Percentiles rank a stretch among this genome's conserved stretches.
These are phyloP conservation scores for Vimba vimba DNA, from an alignment of 2,113 vertebrate species.

Conservation along the genomic window DNA sequence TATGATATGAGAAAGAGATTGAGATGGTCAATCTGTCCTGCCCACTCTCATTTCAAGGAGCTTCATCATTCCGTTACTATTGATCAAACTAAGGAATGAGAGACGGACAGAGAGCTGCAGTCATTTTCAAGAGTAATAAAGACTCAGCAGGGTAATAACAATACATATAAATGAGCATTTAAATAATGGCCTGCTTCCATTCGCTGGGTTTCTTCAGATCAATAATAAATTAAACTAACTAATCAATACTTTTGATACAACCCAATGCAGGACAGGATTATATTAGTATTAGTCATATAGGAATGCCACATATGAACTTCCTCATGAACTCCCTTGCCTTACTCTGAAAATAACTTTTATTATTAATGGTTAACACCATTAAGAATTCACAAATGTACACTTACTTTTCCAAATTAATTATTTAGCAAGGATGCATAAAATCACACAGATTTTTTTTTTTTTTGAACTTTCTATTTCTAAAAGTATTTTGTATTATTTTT, in stretches of 20 bases:
- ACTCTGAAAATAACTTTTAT: not conserved
- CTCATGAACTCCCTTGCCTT: not conserved
- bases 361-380: not conserved
- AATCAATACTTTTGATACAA: slow-evolving; percentile 60
- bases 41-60: slow-evolving; percentile 89
- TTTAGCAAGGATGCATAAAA: not conserved
- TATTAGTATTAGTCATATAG: slow-evolving; percentile 65
- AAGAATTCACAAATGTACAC: not conserved
- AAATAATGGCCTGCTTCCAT: slow-evolving; percentile 74
- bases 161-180: slow-evolving; percentile 86
- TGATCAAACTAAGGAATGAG: slow-evolving; percentile 74
- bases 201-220: slow-evolving; percentile 65
- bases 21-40: slow-evolving; percentile 90
- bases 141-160: slow-evolving; percentile 84
- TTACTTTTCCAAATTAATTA: not conserved
- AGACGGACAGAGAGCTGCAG: slow-evolving; percentile 54
- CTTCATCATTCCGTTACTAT: slow-evolving; percentile 93
- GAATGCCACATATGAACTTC: not conserved
- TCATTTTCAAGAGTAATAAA: slow-evolving; percentile 88
- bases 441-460: not conserved
- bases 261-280: slow-evolving; percentile 47
- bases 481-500: too few species aligned
- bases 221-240: slow-evolving; percentile 73
- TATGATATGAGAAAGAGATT: slow-evolving; percentile 82
- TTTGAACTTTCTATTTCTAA: not conserved